Evolutionary conservation across 2,113 vertebrate species (phyloP).

Genomic region (Laticauda colubrina): DNA sequence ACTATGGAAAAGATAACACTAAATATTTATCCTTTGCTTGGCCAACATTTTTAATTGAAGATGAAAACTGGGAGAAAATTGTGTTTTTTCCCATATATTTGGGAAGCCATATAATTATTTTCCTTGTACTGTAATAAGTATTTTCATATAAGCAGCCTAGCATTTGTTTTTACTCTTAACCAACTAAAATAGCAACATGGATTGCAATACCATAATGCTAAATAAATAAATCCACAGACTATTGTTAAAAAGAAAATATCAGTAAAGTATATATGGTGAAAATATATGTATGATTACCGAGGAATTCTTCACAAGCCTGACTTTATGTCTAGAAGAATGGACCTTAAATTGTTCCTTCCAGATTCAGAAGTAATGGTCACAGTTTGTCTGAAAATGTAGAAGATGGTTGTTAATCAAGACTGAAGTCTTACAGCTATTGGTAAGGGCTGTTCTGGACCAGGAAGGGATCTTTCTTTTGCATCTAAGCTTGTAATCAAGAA

Average conservation of each 20-base stretch:
- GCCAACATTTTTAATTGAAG: background rate
- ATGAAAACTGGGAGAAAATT: background rate
- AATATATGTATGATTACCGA: background rate
- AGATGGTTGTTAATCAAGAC: background rate
- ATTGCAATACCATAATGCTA: background rate
- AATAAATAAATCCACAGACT: background rate
- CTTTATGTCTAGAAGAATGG: background rate
- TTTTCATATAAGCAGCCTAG: background rate
- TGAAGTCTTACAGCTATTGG: background rate
- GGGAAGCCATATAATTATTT: background rate
- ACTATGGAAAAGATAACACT: background rate
- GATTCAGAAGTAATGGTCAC: background rate
- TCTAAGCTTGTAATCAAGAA: background rate
- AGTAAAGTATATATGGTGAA: background rate
- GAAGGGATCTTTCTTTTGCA: background rate
- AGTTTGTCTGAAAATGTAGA: background rate
- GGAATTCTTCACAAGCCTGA: background rate
- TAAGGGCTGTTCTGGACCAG: background rate
- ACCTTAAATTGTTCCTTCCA: background rate
- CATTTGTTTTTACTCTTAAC: background rate
- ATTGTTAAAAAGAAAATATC: background rate
- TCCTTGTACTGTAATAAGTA: background rate
- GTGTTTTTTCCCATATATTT: background rate
- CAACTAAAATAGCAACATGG: background rate
- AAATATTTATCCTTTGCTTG: background rate